Evolutionary conservation across 2,888 invertebrate genomes (phyloP), one percentile per base, ranked within the genome.

Genomic region (Spialia ferax): DNA sequence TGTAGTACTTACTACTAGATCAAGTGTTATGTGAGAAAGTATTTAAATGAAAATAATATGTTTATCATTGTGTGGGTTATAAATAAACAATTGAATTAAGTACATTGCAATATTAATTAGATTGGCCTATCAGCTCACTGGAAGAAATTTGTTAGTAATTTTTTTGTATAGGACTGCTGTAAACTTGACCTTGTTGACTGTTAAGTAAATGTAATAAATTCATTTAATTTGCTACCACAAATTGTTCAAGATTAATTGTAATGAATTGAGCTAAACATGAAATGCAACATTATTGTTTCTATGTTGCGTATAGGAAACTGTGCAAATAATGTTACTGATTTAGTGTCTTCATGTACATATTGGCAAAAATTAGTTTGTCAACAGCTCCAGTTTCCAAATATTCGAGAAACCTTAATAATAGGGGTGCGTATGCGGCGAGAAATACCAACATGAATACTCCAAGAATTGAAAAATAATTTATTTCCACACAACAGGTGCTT

Each of bases 371-470:
- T 45, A 3, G 7, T 20, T 20, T 48, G 7, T 15, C 38, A 48
- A 10, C 20, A 10, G 48, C 20, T 20, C 4, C 48, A 15, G 1
- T 42, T 48, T 48, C n/a, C 20, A 48, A 48, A 8, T 20, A 11
- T 20, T 48, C 20, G 20, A 20, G n/a, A 26, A 4, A 52, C 22
- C 71, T 70, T 70, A 71, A 73, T 73, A 75, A 74, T 86, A 84
- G 81, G 91, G 92, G 89, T 84, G 84, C 79, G 77, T 38, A 38
- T 75, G 77, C 83, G 83, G 77, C 77, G 74, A 75, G 50, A 75
- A 83, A 82, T 79, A 83, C 84, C 80, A 89, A 88, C 87, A 92
- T 87, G 85, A 91, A 92, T 87, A 91, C 90, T 89, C 85, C 87
- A 87, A 82, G 78, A 87, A 80, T 86, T 87, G 83, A 78, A 85